Percentiles rank a stretch among this genome's conserved stretches.
These are phyloP conservation scores for Cochlearius cochlearius DNA, from an alignment of 2,113 vertebrate species.

Conservation along the genomic window DNA sequence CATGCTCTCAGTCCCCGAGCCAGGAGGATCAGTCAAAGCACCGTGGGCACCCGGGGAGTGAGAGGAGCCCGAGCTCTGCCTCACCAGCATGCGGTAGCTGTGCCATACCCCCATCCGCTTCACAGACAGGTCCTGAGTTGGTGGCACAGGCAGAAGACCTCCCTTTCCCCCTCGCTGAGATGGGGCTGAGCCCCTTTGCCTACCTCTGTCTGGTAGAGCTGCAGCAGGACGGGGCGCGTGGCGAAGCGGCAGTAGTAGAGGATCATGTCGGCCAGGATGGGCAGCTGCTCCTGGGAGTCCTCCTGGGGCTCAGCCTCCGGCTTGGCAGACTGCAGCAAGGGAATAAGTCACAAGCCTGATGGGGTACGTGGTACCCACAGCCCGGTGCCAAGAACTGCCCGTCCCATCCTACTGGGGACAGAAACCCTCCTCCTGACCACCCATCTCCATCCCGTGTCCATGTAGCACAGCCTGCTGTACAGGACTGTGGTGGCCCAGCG, in stretches of 20 bases:
- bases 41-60: rapidly evolving
- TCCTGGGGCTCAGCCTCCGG: slow-evolving; percentile 75
- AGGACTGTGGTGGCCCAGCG: not conserved
- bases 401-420: rapidly evolving
- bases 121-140: not conserved
- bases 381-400: not conserved
- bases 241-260: slow-evolving; percentile 94
- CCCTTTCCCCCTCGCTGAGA: rapidly evolving
- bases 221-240: slow-evolving; percentile 82
- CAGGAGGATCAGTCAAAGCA: not conserved
- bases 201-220: slow-evolving; percentile 95
- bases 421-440: not conserved
- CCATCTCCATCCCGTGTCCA: rapidly evolving
- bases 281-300: slow-evolving; percentile 74
- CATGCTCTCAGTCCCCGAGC: not conserved
- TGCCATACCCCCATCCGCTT: rapidly evolving
- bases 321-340: slow-evolving; percentile 78
- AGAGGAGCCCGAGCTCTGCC: not conserved
- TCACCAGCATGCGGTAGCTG: rapidly evolving
- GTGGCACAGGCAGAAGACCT: not conserved
- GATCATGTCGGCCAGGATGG: slow-evolving; percentile 93
- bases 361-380: not conserved
- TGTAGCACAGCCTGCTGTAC: not conserved
- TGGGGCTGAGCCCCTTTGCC: not conserved
- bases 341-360: rapidly evolving